Base-by-base conservation (phyloP, 2,113 vertebrate species). In the Phyllopteryx taeniolatus region DNA sequence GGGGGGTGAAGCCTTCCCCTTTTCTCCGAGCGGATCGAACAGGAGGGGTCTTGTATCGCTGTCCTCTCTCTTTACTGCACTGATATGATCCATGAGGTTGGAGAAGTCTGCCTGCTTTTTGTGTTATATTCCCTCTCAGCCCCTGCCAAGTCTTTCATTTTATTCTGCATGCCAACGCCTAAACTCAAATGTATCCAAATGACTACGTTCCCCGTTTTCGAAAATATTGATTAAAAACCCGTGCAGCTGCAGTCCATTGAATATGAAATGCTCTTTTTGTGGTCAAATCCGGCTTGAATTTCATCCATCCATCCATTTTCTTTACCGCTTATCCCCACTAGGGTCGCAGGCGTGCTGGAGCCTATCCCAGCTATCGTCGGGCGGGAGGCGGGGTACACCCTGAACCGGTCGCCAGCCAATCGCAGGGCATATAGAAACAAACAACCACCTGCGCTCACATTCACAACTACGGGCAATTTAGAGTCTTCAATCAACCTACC, bases 1-100 rank as follows among this genome's bases (percentile, higher is more conserved):
- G 80, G 84, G 61, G 85, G 82, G 75, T 77, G 81, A 82, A 77
- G 78, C 66, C 76, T 74, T 63, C 27, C 73, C 74, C 66, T 75
- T 78, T 46, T 22, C 85, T 80, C 78, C 76, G 46, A 70, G 70
- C 73, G 85, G 87, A 89, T 83, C 84, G 70, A 77, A 85, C 85
- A 86, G 85, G 81, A 88, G 86, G 81, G 84, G 83, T 90, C 85
- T 83, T 78, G 71, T 86, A 86, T 83, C 68, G 74, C 77, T 83
- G 63, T 83, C 35, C 6, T 39, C 59, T 82, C 72, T 68, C 35
- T 83, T 73, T 85, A 80, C 85, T 60, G 75, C 67, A 42, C n/a
- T 57, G 51, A 56, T 68, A 80, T 77, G 77, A 84, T 76, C 79
- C 67, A 42, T 79, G 89, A 92, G 88, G 87, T 91, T 90, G 83